Evolutionary conservation across 92 coral and sea anemone genomes (phyloP), one percentile per base, ranked within the genome.

Genomic region (Chrysogorgia sp.): DNA sequence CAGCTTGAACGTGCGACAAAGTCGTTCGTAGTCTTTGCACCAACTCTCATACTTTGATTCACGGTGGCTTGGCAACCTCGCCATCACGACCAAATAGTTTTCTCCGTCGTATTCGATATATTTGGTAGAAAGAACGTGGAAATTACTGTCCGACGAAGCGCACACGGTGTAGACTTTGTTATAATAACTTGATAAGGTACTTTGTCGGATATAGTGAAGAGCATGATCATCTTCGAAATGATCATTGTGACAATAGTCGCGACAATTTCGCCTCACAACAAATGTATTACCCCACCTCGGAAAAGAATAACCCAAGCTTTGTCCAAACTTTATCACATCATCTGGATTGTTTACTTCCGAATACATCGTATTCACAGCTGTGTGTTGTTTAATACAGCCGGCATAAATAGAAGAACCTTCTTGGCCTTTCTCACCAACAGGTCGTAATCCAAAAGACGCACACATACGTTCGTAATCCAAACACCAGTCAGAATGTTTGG

Each of bases 401-500:
- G 29, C 37, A 9, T 45, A 74, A 7, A 17, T 5, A 23, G n/a
- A 13, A 14, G 23, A 35, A 12, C 50, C 20, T n/a, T 70, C 50
- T 22, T 40, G 34, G 31, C 34, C 66, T 24, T 81, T 61, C 20
- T 69, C 49, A 28, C 83, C 86, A 0, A 80, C 79, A 0, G 90
- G 90, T 35, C 83, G 48, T 6, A 75, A 40, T 9, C 90, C 86
- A 56, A 69, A 82, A 32, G 65, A 62, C 56, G 45, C 58, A 30
- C 90, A 86, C 63, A 86, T 20, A 17, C 63, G 83, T 41, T 86
- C 77, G 60, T 86, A 86, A 25, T 86, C 90, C 13, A 59, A 34
- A 26, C 90, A 86, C 90, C 90, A 86, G 80, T 77, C 69, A 28
- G 76, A 82, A 41, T 81, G 78, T 30, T 37, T 34, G 3, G 90